A percentile compares a stretch with the other conserved stretches of the same genome.
Evolutionary conservation across 2,888 invertebrate genomes (phyloP).

Genomic region (Willowsia nigromaculata): DNA sequence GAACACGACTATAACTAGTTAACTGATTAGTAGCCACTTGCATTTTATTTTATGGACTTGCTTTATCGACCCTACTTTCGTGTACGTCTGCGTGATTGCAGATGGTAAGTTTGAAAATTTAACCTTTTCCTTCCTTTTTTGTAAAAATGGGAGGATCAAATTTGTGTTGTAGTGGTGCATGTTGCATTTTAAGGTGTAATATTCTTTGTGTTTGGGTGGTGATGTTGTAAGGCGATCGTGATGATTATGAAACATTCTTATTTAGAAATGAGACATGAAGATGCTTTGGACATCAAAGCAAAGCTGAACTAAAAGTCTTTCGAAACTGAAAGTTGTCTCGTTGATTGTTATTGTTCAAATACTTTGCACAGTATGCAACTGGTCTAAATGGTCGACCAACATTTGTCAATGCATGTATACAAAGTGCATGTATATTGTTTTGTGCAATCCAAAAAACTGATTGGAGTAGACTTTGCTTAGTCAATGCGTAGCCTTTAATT

Average conservation of each 20-base stretch:
- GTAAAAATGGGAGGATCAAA: background rate
- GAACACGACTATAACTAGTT: background rate
- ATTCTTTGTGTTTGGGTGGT: conserved; percentile 5
- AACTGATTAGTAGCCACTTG: conserved; percentile 1
- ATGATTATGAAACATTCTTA: background rate
- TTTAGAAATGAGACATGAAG: background rate
- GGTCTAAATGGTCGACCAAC: no score
- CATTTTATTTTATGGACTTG: background rate
- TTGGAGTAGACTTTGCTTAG: no score
- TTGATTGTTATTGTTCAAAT: no score
- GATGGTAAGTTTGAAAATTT: background rate
- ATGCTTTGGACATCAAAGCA: no score
- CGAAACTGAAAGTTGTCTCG: background rate
- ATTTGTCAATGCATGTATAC: no score
- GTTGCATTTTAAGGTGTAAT: background rate
- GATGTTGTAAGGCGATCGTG: background rate
- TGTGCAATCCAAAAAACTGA: no score
- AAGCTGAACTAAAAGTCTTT: no score
- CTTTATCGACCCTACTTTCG: background rate
- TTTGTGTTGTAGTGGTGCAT: background rate
- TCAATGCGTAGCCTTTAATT: no score
- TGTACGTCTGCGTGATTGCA: background rate
- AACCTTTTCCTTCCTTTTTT: conserved; percentile 22
- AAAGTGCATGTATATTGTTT: no score
- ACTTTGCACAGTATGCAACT: no score